Conservation (phyloP, 1,140 invertebrate species). For the Capitella teleta region DNA sequence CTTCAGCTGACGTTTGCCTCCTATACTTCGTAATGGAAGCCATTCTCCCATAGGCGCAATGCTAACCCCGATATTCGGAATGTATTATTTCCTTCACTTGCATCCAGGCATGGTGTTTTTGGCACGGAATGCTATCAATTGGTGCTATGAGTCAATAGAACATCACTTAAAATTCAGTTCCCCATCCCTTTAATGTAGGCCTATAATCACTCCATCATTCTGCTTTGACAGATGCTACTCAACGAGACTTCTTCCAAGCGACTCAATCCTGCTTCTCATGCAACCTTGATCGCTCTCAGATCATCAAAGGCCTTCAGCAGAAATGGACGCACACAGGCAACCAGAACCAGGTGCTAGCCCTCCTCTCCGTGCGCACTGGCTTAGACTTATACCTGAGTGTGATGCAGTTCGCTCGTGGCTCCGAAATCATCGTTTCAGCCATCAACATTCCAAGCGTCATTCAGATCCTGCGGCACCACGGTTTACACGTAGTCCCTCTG, state of each 20-base stretch:
- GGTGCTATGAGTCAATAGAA: too few relatives aligned
- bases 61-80: too few relatives aligned
- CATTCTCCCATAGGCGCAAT: too few relatives aligned
- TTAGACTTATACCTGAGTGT: slow-evolving; percentile 36
- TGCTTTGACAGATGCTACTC: slow-evolving; percentile 24
- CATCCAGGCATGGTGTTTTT: too few relatives aligned
- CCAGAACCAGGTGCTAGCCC: slow-evolving; percentile 27
- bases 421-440: slow-evolving; percentile 41
- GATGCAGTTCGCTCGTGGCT: slow-evolving; percentile 31
- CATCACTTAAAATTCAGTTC: too few relatives aligned
- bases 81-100: too few relatives aligned
- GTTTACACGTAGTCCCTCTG: slow-evolving; percentile 29
- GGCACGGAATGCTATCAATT: too few relatives aligned
- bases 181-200: too few relatives aligned
- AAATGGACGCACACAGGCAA: slow-evolving; percentile 26
- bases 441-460: slow-evolving; percentile 42
- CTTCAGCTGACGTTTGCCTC: too few relatives aligned
- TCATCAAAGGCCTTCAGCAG: slow-evolving; percentile 19
- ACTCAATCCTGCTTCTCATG: slow-evolving; percentile 1
- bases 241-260: slow-evolving; percentile 16
- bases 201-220: too few relatives aligned
- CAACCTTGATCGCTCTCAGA: slow-evolving; percentile 9
- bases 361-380: slow-evolving; percentile 34
- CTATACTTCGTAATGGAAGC: too few relatives aligned
- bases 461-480: slow-evolving; percentile 29